Conservation (phyloP, 1,140 invertebrate species). For the Formica exsecta region DNA sequence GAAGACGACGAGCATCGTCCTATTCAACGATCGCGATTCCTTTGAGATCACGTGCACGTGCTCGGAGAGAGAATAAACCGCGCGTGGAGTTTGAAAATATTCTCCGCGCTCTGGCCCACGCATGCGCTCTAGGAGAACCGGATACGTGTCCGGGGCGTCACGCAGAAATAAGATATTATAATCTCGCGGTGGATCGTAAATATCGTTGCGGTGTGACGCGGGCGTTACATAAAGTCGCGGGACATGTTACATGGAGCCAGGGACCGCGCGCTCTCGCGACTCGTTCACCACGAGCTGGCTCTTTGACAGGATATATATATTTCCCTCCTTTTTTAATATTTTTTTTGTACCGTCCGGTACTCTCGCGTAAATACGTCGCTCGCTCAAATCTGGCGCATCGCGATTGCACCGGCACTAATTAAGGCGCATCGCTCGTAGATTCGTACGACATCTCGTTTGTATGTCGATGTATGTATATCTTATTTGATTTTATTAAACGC, state of each 20-base stretch:
- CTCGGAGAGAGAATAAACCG: conserved; percentile 37
- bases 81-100: conserved; percentile 48
- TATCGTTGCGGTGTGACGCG: conserved; percentile 80
- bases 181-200: conserved; percentile 79
- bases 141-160: conserved; percentile 76
- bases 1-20: conserved; percentile 29
- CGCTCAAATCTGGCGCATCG: conserved; percentile 8
- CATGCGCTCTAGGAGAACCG: conserved; percentile 74
- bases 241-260: conserved; percentile 76
- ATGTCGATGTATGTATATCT: conserved; percentile 51
- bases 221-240: conserved; percentile 80
- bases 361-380: conserved; percentile 69
- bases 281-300: conserved; percentile 24
- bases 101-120: conserved; percentile 60
- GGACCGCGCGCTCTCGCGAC: conserved; percentile 22
- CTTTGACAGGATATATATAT: conserved; percentile 18
- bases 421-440: conserved; percentile 68
- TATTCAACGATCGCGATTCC: conserved; percentile 13
- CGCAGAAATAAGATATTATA: conserved; percentile 82
- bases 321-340: conserved; percentile 41
- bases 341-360: not conserved
- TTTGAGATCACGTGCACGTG: conserved; percentile 43
- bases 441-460: conserved; percentile 43
- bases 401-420: conserved; percentile 68
- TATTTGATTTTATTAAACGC: conserved; percentile 64